Base-by-base conservation (phyloP, 2,113 vertebrate species). In the Marcusenius ussheri region DNA sequence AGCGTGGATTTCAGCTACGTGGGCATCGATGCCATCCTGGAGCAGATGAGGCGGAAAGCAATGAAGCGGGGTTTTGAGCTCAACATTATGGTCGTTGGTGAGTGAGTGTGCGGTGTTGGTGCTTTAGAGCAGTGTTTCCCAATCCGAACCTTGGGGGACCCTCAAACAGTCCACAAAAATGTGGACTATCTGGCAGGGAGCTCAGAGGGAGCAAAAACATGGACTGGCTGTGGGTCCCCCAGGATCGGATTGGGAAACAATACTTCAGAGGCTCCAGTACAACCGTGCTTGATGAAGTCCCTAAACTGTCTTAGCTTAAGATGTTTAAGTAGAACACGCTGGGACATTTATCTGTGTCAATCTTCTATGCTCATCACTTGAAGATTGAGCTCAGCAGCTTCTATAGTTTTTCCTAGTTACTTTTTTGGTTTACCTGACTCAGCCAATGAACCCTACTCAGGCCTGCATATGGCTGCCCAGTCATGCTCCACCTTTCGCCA, bases 1-100 rank as follows among this genome's bases (percentile, higher is more conserved):
- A 91, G 92, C 0, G 90, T 95, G 0, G 98, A 99, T 93, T 99
- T 99, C 1, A 97, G 97, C 92, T 99, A 99, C 0, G 98, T 99
- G 94, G 98, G 98, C 62, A 99, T 99, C 0, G 98, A 99, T 0
- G 97, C 98, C 92, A 99, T 99, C 93, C 96, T 99, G 92, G 98
- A 99, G 93, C 98, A 99, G 96, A 98, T 99, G 98, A 97, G 98
- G 92, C 95, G 98, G 92, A 99, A 99, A 94, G 98, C 98, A 90
- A 99, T 99, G 98, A 99, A 99, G 91, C 98, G 99, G 94, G 98
- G 98, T 0, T 99, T 99, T 0, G 98, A 99, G 93, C 98, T 99
- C 94, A 99, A 99, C 95, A 99, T 99, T 93, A 99, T 99, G 97
- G 97, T 98, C 0, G 97, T 98, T 4, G 97, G 97, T 98, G 93